Evolutionary conservation across 2,888 invertebrate genomes (phyloP), one percentile per base, ranked within the genome.

Genomic region (Agrypnus murinus): DNA sequence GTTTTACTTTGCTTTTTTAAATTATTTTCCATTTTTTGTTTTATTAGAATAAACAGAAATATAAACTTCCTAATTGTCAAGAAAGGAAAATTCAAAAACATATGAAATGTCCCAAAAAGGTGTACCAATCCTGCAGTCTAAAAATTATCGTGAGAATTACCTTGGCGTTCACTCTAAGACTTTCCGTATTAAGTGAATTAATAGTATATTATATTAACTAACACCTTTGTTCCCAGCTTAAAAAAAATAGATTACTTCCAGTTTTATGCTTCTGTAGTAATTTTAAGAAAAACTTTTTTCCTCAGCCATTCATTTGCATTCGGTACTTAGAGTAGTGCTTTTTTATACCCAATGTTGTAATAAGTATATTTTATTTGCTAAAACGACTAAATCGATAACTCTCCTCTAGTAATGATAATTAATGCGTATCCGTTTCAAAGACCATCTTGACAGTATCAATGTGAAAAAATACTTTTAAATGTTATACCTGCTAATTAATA

Each of bases 291-390:
- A 8, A 43, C 25, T 43, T 8, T 59, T 38, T 31, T 12, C 15
- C 25, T 45, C 46, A 38, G 38, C 19, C 45, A 46, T 6, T 38
- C 45, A 46, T 6, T 10, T 25, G 60, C 60, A 46, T 60, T 60
- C 60, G 46, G 43, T 60, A 14, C 60, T 60, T 45, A 36, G 32
- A 14, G 36, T 55, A 55, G 55, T 36, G 55, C 55, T 36, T 36
- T 5, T 50, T 50, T 14, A 12, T 32, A 50, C n/a, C 50, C 1
- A 25, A 48, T 50, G 14, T n/a, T n/a, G n/a, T n/a, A n/a, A n/a
- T n/a, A n/a, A n/a, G n/a, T n/a, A 25, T 25, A 3, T 25, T 50
- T 31, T 50, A 31, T 50, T 50, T 50, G 2, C 40, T n/a, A 40
- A 4, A 6, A 40, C 7, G 10, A 36, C 10, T 36, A 10, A 8